Base-by-base conservation (phyloP, 2,888 invertebrate species). In the Agrotis ipsilon region DNA sequence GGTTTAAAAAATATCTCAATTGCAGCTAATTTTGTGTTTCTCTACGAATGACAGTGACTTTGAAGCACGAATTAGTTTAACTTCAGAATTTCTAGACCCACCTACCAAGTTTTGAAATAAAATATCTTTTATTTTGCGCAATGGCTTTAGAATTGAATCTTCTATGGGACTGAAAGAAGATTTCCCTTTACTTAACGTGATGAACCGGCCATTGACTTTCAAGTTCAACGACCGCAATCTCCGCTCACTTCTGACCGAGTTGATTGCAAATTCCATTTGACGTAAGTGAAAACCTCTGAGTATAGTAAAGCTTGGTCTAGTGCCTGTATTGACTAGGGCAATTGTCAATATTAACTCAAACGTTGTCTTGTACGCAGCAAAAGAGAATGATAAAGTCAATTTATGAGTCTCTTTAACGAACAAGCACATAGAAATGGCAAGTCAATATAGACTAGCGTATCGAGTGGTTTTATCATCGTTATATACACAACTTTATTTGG, bases 231-330 rank as follows among this genome's bases (percentile, higher is more conserved):
- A 75, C 39, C 48, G 61, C 61, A 80, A 80, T 80, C 83, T 80
- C 80, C 75, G 67, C n/a, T 65, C 14, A 13, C 49, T 24, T 54
- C 46, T 79, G 49, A 43, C 58, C 69, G 62, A 70, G n/a, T n/a
- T 70, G 62, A 80, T 80, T 80, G 24, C 59, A 68, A 58, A 79
- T 83, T 80, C 80, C 67, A 68, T 62, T 82, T 73, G 64, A 52
- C 45, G 49, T 72, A 21, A 61, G 39, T 51, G 11, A 48, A 52
- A 55, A 39, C 39, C 39, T 39, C 39, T 39, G 39, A 39, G 9
- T 39, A 39, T 9, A 1, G 39, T 39, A 39, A 39, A 39, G 39
- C 39, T 39, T 54, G 51, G 68, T 48, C 19, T 43, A 48, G 51
- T 32, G 32, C 13, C 55, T n/a, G 11, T n/a, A 24, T 49, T n/a